Evolutionary conservation across 2,888 invertebrate genomes (phyloP).

Genomic region (Cerceris ruficornis): DNA sequence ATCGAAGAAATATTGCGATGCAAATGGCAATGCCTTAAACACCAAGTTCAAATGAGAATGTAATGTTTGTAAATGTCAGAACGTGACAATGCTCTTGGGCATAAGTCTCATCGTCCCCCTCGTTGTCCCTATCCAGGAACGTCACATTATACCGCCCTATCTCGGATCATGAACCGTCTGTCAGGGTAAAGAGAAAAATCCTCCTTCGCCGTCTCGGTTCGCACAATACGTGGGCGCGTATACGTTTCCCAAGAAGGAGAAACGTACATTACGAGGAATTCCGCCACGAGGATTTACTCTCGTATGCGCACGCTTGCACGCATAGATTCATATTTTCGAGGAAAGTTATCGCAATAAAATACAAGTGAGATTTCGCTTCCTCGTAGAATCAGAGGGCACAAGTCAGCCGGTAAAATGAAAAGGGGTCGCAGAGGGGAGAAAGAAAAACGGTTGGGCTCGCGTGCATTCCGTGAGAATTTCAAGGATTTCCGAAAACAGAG

Average conservation of each 20-base stretch:
- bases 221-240: slow-evolving; percentile 46
- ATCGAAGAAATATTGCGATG: slow-evolving; percentile 29
- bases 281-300: slow-evolving; percentile 23
- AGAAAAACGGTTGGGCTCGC: background rate
- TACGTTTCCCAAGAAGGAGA: slow-evolving; percentile 35
- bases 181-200: slow-evolving; percentile 44
- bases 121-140: slow-evolving; percentile 8
- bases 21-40: slow-evolving; percentile 31
- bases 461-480: slow-evolving; percentile 27
- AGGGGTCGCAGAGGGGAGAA: slow-evolving; percentile 15
- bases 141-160: slow-evolving; percentile 45
- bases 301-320: slow-evolving; percentile 11
- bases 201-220: slow-evolving; percentile 30
- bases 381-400: slow-evolving; percentile 26
- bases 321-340: slow-evolving; percentile 28
- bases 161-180: slow-evolving; percentile 50
- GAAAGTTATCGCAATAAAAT: slow-evolving; percentile 39
- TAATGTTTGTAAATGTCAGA: slow-evolving; percentile 45
- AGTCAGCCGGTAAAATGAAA: slow-evolving; percentile 17
- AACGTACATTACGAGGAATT: slow-evolving; percentile 26
- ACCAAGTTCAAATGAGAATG: slow-evolving; percentile 32
- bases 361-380: slow-evolving; percentile 13
- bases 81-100: slow-evolving; percentile 50
- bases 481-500: slow-evolving; percentile 17
- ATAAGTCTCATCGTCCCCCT: slow-evolving; percentile 40